Base-by-base conservation (phyloP, 2,888 invertebrate species). In the Melanostoma mellinum region DNA sequence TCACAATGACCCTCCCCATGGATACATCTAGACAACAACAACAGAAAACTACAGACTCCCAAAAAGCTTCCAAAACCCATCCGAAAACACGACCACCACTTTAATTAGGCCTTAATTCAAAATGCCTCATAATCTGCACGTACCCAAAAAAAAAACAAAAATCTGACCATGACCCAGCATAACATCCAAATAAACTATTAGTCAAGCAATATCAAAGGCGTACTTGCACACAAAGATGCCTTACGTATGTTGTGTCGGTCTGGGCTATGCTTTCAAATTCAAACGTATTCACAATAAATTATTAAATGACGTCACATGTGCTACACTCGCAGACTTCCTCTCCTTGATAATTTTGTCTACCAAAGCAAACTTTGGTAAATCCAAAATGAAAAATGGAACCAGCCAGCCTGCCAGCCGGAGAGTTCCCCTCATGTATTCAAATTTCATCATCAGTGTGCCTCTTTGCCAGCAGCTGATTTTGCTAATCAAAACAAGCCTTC, bases 81-180 rank as follows among this genome's bases (percentile, higher is more conserved):
- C 9, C 58, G 20, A 30, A 58, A 42, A 32, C 40, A 40, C 32
- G 33, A 30, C 32, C 58, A 10, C 33, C 4, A n/a, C 20, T 55
- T 55, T 9, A 56, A 42, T 40, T 20, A 20, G 20, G 20, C 20
- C 20, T 20, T 20, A 40, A 38, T 48, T 35, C 35, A 35, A 63
- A 56, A 63, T 30, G n/a, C 9, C 6, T 8, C 20, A 50, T 35
- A 58, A 46, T 73, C 63, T 46, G 10, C 38, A 36, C 30, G 6
- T 33, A 33, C 63, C 8, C 38, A 56, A 53, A 44, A 48, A 38
- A 3, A 6, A n/a, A 40, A 40, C 9, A 32, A 72, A 52, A 56
- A 30, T 32, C 61, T 68, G 77, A 65, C 77, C 81, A 53, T 77
- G 81, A 72, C 81, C 77, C 55, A 72, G 20, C 71, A 52, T 32